phyloP scores from a whole-genome alignment of 1,140 invertebrate genomes.

The Dendrolimus punctatus region DNA sequence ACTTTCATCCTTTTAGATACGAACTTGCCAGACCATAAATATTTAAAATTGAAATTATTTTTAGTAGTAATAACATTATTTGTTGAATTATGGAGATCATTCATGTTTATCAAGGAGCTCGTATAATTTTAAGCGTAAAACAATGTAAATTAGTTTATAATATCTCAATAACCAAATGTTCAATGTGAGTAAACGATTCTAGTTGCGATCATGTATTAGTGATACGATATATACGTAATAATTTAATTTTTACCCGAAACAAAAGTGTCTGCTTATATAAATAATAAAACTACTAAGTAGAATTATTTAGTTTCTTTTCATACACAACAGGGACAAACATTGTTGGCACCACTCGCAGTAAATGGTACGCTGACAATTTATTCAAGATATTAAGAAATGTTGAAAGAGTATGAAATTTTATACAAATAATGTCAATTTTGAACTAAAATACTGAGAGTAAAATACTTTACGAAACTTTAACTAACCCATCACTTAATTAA shows the following conservation, averaged over 20 bases:
- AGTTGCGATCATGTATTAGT: conserved; percentile 68
- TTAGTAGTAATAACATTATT: not conserved
- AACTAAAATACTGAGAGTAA: too few relatives aligned
- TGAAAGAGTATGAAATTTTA: too few relatives aligned
- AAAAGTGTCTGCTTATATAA: conserved; percentile 67
- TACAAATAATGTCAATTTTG: too few relatives aligned
- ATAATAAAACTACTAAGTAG: conserved; percentile 70
- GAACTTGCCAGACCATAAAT: too few relatives aligned
- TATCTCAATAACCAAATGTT: conserved; percentile 67
- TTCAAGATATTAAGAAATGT: too few relatives aligned
- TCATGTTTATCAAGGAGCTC: conserved; percentile 20
- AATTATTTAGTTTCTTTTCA: conserved; percentile 26
- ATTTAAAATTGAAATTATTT: not conserved
- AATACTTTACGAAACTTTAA: too few relatives aligned
- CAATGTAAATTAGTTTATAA: conserved; percentile 47
- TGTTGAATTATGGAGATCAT: not conserved
- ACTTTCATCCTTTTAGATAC: too few relatives aligned
- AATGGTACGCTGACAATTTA: too few relatives aligned
- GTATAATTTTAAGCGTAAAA: conserved; percentile 55
- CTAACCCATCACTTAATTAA: too few relatives aligned
- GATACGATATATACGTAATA: conserved; percentile 71
- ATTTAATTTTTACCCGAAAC: conserved; percentile 69
- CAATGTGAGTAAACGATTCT: conserved; percentile 69
- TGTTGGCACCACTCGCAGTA: not conserved
- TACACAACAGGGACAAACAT: too few relatives aligned